Evolutionary conservation across 2,113 vertebrate species (phyloP).

Genomic region (Anoura caudifer): DNA sequence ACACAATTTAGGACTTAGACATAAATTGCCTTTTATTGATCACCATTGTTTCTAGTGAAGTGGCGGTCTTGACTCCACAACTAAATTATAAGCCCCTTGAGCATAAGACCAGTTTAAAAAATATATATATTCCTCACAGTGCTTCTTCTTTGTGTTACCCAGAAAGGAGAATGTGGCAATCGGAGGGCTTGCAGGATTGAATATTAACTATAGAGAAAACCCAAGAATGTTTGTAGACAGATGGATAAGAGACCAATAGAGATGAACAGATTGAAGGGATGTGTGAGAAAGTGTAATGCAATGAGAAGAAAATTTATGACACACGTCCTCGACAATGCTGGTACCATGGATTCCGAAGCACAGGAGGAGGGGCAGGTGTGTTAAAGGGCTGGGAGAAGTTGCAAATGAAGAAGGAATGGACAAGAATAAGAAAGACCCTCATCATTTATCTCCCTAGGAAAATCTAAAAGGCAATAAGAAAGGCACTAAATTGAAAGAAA

Average conservation of each 20-base stretch:
- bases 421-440: not conserved
- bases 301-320: not conserved
- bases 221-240: conserved; percentile 1
- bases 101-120: not conserved
- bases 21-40: not conserved
- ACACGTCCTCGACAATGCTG: not conserved
- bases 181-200: not conserved
- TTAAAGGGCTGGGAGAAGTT: not conserved
- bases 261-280: not conserved
- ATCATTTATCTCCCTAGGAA: not conserved
- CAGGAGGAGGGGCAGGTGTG: not conserved
- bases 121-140: not conserved
- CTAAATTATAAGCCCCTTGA: not conserved
- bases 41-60: not conserved
- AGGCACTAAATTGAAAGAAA: not conserved
- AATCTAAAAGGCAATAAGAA: not conserved
- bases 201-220: not conserved
- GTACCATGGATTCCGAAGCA: not conserved
- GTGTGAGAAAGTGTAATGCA: not conserved
- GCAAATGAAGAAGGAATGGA: not conserved
- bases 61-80: not conserved
- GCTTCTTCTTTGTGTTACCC: not conserved
- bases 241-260: not conserved
- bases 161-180: not conserved
- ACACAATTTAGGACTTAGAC: not conserved